Evolutionary conservation across 2,113 vertebrate genomes (phyloP).

Genomic region (Silurus glanis): DNA sequence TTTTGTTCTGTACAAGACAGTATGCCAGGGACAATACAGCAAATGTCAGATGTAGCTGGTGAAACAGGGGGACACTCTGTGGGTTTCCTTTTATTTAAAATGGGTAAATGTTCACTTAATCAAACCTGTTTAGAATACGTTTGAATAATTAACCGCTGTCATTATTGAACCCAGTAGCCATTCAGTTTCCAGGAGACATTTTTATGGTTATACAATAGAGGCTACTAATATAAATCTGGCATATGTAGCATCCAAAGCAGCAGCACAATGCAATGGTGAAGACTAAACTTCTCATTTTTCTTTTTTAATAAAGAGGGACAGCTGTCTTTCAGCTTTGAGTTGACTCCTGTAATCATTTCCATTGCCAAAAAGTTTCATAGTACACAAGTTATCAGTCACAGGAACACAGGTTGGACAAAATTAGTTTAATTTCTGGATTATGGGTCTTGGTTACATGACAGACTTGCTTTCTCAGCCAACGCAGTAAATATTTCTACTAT

Average conservation of each 20-base stretch:
- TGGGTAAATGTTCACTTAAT: background rate
- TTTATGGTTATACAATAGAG: background rate
- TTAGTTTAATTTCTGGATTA: slow-evolving; percentile 38
- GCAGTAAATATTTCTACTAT: slow-evolving; percentile 41
- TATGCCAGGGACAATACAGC: slow-evolving; percentile 1
- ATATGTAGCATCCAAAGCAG: background rate
- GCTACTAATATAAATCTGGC: background rate
- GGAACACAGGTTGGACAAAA: slow-evolving; percentile 19
- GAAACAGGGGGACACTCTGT: background rate
- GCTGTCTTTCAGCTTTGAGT: background rate
- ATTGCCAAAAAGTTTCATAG: background rate
- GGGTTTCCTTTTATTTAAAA: background rate
- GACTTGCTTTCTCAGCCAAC: background rate
- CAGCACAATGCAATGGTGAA: slow-evolving; percentile 30
- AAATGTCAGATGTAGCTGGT: background rate
- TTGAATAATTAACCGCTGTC: background rate
- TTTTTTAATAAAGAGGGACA: slow-evolving; percentile 7
- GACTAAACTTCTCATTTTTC: slow-evolving; percentile 11
- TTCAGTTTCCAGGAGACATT: background rate
- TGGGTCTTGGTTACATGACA: slow-evolving; percentile 29
- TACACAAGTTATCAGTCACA: background rate
- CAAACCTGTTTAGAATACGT: background rate
- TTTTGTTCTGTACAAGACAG: background rate
- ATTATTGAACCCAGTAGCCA: background rate
- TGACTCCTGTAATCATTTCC: background rate